Evolutionary conservation across 2,113 vertebrate species (phyloP).

Genomic region (Zosterops japonicus): DNA sequence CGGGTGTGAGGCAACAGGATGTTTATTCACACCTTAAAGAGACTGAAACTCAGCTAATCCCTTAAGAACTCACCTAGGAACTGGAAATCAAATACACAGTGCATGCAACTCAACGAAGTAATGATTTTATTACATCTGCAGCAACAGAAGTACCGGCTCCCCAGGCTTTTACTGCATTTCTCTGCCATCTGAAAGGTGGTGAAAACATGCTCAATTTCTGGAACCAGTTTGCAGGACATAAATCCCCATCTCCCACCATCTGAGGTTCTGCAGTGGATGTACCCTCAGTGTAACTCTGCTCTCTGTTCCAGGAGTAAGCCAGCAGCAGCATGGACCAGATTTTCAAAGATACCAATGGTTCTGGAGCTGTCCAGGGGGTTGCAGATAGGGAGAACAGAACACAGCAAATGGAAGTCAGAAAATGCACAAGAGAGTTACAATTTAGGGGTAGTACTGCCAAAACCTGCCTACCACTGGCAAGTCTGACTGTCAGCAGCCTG

Average conservation of each 20-base stretch:
- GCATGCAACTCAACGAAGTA: neutral
- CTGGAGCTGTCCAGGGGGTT: neutral
- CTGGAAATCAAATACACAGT: neutral
- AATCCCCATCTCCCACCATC: neutral
- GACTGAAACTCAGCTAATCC: constrained; percentile 51
- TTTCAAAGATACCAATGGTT: neutral
- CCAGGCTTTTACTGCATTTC: neutral
- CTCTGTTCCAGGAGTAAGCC: neutral
- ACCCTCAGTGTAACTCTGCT: rapidly evolving
- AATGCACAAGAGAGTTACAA: neutral
- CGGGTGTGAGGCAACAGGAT: neutral
- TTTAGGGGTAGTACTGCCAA: neutral
- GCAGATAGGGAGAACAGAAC: neutral
- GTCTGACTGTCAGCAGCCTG: neutral
- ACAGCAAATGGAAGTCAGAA: neutral
- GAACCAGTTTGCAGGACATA: neutral
- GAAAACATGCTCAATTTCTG: neutral
- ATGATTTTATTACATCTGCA: neutral
- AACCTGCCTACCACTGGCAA: neutral
- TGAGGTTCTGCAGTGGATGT: neutral
- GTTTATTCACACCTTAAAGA: constrained; percentile 13
- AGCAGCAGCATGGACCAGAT: neutral
- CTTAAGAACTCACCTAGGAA: constrained; percentile 20
- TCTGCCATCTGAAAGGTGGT: neutral
- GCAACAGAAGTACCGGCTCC: neutral